These are phyloP conservation scores for Drepana arcuata DNA, from an alignment of 1,140 invertebrate genomes.

Conservation along the genomic window DNA sequence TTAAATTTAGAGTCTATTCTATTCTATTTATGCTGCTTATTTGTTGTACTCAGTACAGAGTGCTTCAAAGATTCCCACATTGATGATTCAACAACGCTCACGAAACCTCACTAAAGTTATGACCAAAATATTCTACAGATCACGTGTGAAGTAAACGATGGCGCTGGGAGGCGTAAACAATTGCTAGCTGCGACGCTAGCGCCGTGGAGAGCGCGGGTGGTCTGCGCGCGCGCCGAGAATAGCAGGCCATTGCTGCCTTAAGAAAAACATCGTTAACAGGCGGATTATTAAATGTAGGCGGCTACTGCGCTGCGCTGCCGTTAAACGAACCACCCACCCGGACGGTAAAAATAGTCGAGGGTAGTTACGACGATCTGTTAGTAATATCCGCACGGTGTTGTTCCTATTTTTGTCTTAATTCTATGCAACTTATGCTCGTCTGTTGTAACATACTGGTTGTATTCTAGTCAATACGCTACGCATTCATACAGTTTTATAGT, in stretches of 20 bases:
- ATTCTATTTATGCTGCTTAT: no score
- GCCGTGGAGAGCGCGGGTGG: constrained; percentile 39
- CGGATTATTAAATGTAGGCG: constrained; percentile 57
- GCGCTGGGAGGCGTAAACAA: constrained; percentile 25
- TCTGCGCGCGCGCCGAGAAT: constrained; percentile 48
- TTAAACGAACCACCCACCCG: constrained; percentile 56
- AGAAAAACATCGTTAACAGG: constrained; percentile 61
- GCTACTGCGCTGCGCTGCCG: constrained; percentile 39
- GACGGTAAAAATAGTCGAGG: constrained; percentile 35
- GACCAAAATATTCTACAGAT: constrained; percentile 16
- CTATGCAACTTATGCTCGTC: no score
- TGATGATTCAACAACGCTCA: no score
- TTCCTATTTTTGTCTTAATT: no score
- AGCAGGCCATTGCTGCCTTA: constrained; percentile 39
- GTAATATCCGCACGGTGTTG: no score
- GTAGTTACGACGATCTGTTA: constrained; percentile 5
- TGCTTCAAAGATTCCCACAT: no score
- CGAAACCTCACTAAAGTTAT: no score
- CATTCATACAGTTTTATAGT: no score
- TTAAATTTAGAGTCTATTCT: no score
- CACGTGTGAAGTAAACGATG: constrained; percentile 44
- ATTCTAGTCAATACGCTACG: no score
- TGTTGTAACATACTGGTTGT: no score
- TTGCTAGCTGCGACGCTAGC: constrained; percentile 14
- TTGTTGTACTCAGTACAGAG: no score